Percentiles rank a stretch among this genome's conserved stretches.
Evolutionary conservation across 2,888 invertebrate species (phyloP).

Genomic region (Drosophila silvestris): DNA sequence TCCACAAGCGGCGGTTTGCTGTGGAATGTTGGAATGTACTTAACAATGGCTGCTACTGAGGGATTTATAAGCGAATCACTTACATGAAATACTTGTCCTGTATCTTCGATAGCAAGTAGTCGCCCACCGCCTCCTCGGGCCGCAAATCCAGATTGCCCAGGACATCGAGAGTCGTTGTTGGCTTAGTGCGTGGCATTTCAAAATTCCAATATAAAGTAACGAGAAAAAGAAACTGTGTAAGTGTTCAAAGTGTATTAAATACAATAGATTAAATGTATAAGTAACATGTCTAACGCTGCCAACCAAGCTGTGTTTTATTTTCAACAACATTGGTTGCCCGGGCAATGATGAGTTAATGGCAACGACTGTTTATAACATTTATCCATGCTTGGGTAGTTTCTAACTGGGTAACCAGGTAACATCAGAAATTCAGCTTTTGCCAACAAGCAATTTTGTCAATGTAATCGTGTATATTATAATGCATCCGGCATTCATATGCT

Average conservation of each 20-base stretch:
- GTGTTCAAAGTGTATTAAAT: conserved; percentile 11
- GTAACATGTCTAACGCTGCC: conserved; percentile 8
- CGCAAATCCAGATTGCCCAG: conserved; percentile 83
- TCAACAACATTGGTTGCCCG: conserved; percentile 25
- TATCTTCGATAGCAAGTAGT: conserved; percentile 81
- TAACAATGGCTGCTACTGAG: neutral
- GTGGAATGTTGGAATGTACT: neutral
- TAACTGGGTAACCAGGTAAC: neutral
- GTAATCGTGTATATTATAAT: neutral
- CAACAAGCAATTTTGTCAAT: neutral
- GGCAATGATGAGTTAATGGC: conserved; percentile 4
- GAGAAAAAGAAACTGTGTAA: conserved; percentile 1
- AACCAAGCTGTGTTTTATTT: neutral
- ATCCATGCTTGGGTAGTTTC: neutral
- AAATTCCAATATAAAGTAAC: conserved; percentile 18
- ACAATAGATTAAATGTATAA: conserved; percentile 3
- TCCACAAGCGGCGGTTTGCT: conserved; percentile 84
- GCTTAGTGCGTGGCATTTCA: conserved; percentile 83
- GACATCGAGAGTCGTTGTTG: conserved; percentile 83
- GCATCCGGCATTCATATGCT: neutral
- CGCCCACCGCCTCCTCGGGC: conserved; percentile 83
- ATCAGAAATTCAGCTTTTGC: neutral
- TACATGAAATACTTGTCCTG: conserved; percentile 79
- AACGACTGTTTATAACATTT: conserved; percentile 11
- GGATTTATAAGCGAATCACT: conserved; percentile 27